Conservation (phyloP, 2,113 vertebrate species). For the Sclerurus mexicanus region DNA sequence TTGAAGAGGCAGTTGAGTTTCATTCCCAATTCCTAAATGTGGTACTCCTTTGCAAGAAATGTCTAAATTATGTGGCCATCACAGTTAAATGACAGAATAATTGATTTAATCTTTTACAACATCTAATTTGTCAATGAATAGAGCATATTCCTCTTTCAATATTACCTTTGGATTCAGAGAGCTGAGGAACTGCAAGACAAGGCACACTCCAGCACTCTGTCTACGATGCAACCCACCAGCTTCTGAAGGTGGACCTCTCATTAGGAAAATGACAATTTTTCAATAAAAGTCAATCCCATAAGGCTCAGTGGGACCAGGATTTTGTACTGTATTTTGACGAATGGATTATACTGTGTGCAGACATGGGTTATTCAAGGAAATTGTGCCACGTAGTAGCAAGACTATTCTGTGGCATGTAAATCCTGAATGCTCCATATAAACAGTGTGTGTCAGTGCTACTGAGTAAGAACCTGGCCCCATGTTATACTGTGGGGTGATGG, state of each 20-base stretch:
- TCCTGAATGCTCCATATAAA: not conserved
- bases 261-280: not conserved
- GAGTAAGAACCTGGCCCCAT: not conserved
- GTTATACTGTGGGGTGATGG: no score
- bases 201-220: not conserved
- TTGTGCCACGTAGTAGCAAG: not conserved
- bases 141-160: not conserved
- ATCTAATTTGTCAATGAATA: not conserved
- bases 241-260: not conserved
- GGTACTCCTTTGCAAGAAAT: not conserved
- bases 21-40: not conserved
- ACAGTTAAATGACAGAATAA: not conserved
- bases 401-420: not conserved
- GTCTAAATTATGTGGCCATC: not conserved
- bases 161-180: not conserved
- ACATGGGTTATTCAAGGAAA: not conserved
- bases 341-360: not conserved
- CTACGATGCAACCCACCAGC: not conserved
- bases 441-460: accelerated
- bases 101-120: not conserved
- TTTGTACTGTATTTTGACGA: not conserved
- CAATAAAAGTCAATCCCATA: not conserved
- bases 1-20: not conserved
- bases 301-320: not conserved
- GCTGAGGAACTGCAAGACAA: not conserved